Evolutionary conservation across 1,140 invertebrate genomes (phyloP).

Genomic region (Drosophila nannoptera): DNA sequence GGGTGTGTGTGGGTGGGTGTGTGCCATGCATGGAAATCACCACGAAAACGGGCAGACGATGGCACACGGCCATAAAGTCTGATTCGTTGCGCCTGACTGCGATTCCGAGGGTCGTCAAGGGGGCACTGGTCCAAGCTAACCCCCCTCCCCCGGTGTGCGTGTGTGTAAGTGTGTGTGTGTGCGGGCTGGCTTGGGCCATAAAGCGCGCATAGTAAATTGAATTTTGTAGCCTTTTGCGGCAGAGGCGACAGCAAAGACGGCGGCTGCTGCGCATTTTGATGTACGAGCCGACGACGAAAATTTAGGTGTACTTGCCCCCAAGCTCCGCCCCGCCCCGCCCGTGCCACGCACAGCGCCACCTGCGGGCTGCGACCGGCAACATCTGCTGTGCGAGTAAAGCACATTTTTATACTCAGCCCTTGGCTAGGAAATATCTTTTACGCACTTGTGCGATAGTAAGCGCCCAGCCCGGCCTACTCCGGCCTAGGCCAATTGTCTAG

Average conservation of each 20-base stretch:
- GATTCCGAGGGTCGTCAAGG: conserved; percentile 19
- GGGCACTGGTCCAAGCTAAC: not conserved
- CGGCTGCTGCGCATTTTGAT: conserved; percentile 31
- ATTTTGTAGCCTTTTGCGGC: conserved; percentile 75
- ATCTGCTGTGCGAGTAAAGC: conserved; percentile 27
- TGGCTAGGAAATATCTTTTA: conserved; percentile 32
- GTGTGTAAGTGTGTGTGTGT: conserved; percentile 1
- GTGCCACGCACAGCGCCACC: conserved; percentile 9
- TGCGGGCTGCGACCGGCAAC: conserved; percentile 25
- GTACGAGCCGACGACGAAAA: conserved; percentile 20
- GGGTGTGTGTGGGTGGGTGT: conserved; percentile 1
- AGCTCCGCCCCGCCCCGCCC: not conserved
- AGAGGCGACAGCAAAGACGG: conserved; percentile 11
- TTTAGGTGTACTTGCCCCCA: conserved; percentile 23
- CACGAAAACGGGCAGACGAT: conserved; percentile 27
- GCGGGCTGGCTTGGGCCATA: conserved; percentile 60
- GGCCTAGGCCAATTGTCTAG: conserved; percentile 28
- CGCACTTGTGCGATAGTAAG: conserved; percentile 21
- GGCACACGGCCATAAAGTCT: conserved; percentile 46
- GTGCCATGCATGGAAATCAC: conserved; percentile 44
- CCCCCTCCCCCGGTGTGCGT: not conserved
- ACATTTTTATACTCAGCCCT: conserved; percentile 24
- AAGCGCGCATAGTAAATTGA: conserved; percentile 76
- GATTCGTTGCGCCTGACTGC: conserved; percentile 46
- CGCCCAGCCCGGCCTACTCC: conserved; percentile 6